Percentiles rank a stretch among this genome's conserved stretches.
These are phyloP conservation scores for Agonopterix subpropinquella DNA, from an alignment of 2,888 invertebrate genomes.

Conservation along the genomic window DNA sequence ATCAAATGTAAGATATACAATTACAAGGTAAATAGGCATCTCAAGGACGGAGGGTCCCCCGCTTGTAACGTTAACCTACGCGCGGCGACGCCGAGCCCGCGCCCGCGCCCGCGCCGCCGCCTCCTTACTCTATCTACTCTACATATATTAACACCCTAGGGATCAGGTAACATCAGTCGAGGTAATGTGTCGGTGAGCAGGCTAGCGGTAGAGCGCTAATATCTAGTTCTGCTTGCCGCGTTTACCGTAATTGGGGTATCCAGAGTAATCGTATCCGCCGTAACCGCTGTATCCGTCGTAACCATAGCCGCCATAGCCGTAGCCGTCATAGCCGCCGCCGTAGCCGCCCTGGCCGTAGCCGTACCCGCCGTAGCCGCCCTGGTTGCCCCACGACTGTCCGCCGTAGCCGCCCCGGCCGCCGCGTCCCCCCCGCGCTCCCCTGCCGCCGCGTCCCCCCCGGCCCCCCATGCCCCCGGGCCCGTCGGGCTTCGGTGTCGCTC, in stretches of 20 bases:
- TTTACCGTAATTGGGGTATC: conserved; percentile 89
- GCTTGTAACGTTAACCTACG: conserved; percentile 53
- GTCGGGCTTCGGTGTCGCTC: conserved; percentile 94
- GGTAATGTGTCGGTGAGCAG: conserved; percentile 73
- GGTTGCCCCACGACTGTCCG: conserved; percentile 80
- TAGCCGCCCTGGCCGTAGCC: conserved; percentile 84
- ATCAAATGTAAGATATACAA: conserved; percentile 49
- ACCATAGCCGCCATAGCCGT: conserved; percentile 83
- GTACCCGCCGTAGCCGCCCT: conserved; percentile 79
- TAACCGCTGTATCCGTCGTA: conserved; percentile 86
- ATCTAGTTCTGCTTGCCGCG: conserved; percentile 72
- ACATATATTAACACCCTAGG: conserved; percentile 68
- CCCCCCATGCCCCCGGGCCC: conserved; percentile 80
- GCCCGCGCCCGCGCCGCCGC: conserved; percentile 12
- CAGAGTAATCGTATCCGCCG: conserved; percentile 87
- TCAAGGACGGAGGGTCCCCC: conserved; percentile 68
- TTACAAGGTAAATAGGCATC: conserved; percentile 64
- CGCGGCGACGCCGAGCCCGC: conserved; percentile 16
- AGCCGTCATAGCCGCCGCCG: conserved; percentile 84
- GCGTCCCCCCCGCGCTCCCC: conserved; percentile 82
- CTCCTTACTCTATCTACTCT: conserved; percentile 49
- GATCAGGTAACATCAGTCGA: conserved; percentile 75
- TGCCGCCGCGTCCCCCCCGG: conserved; percentile 79
- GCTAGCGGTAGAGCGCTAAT: conserved; percentile 45
- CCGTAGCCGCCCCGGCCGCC: conserved; percentile 82